Conservation (phyloP, 2,797 vertebrate genomes). For the Malurus splendens region DNA sequence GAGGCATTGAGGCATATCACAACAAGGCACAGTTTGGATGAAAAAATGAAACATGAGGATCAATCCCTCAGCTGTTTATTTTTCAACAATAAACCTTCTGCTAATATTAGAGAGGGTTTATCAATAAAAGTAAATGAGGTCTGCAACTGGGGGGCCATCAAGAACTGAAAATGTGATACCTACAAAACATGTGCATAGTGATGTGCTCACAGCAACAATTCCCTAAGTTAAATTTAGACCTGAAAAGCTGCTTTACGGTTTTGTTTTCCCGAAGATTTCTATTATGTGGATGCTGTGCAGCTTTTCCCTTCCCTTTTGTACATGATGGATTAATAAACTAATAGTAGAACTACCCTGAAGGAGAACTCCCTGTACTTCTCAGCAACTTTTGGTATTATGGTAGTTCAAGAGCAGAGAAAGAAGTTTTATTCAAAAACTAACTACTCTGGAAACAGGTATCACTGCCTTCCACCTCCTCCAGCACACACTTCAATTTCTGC, state of each 20-base stretch:
- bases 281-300: neutral
- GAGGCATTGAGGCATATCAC: neutral
- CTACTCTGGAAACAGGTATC: neutral
- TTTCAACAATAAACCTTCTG: neutral
- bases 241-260: neutral
- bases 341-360: neutral
- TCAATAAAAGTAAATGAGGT: neutral
- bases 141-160: neutral
- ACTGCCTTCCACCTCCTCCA: neutral
- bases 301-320: neutral
- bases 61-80: neutral
- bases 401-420: neutral
- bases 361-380: neutral
- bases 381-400: neutral
- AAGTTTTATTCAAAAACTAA: neutral
- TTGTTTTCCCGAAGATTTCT: neutral
- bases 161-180: neutral
- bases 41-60: neutral
- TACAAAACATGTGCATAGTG: neutral
- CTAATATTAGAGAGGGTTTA: neutral
- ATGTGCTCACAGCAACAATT: neutral
- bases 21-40: neutral
- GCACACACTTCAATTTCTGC: neutral
- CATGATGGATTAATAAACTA: neutral
- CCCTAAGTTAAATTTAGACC: neutral